Conservation (phyloP, 2,888 invertebrate species). For the Drosophila silvestris region DNA sequence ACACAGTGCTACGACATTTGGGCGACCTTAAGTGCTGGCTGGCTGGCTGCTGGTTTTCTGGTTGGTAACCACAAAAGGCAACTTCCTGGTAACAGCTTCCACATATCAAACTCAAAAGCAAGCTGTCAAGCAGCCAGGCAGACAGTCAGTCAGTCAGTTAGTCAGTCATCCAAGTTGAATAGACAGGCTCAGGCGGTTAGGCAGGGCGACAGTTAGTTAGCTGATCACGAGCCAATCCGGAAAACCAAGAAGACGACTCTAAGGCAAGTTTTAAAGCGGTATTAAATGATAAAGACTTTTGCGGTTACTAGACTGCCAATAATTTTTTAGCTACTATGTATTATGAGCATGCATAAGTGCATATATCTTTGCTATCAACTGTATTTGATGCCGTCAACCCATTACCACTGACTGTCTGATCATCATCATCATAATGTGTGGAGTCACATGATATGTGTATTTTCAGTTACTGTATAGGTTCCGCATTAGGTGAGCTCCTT, state of each 20-base stretch:
- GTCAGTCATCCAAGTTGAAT: slow-evolving; percentile 37
- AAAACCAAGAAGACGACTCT: slow-evolving; percentile 54
- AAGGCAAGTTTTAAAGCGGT: slow-evolving; percentile 42
- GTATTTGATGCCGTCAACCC: slow-evolving; percentile 1
- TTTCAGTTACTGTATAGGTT: slow-evolving; percentile 47
- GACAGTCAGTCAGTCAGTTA: slow-evolving; percentile 26
- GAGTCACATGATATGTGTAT: slow-evolving; percentile 68
- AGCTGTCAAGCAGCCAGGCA: slow-evolving; percentile 36
- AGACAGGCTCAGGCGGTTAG: slow-evolving; percentile 21
- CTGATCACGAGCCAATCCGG: slow-evolving; percentile 73
- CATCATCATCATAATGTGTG: slow-evolving; percentile 45
- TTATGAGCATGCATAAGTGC: slow-evolving; percentile 49
- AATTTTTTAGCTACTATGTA: slow-evolving; percentile 64
- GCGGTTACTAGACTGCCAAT: slow-evolving; percentile 74
- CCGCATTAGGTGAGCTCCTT: slow-evolving; percentile 61
- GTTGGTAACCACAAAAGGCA: slow-evolving; percentile 47
- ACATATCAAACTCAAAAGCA: slow-evolving; percentile 63
- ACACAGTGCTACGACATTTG: slow-evolving; percentile 47
- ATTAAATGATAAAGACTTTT: slow-evolving; percentile 69
- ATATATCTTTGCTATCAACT: slow-evolving; percentile 39
- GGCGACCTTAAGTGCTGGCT: slow-evolving; percentile 64
- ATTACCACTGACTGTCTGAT: slow-evolving; percentile 30
- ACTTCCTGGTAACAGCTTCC: slow-evolving; percentile 61
- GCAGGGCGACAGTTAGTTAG: slow-evolving; percentile 35
- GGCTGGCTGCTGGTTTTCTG: slow-evolving; percentile 22